These are phyloP conservation scores for Loxodonta africana DNA, from an alignment of 2,113 vertebrate genomes.

Conservation along the genomic window DNA sequence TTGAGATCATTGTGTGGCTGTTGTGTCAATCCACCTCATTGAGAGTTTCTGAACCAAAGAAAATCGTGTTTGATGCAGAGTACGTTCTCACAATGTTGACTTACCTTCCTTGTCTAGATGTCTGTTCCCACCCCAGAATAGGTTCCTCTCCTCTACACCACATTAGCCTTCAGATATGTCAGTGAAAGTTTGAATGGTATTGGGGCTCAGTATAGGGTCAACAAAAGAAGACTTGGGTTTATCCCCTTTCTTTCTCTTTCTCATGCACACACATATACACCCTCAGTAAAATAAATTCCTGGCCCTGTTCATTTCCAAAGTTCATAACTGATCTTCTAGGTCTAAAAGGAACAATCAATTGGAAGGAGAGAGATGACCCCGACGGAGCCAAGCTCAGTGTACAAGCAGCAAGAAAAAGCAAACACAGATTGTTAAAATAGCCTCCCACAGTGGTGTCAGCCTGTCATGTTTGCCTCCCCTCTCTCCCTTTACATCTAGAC, in stretches of 20 bases:
- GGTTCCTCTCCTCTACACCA: not conserved
- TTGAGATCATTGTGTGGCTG: not conserved
- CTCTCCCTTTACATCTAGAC: not conserved
- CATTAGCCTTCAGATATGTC: not conserved
- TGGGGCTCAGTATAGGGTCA: too few species aligned
- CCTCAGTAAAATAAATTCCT: not conserved
- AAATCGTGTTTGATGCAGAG: not conserved
- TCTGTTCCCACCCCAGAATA: accelerated
- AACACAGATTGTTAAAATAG: not conserved
- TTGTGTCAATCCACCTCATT: not conserved
- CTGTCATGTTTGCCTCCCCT: not conserved
- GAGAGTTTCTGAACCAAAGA: not conserved
- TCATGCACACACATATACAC: not conserved
- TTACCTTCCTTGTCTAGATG: not conserved
- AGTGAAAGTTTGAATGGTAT: not conserved
- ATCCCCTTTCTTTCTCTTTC: not conserved
- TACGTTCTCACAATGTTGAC: accelerated
- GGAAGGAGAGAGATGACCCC: not conserved
- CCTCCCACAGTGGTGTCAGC: accelerated
- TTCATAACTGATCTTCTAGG: not conserved
- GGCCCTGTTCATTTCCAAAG: not conserved
- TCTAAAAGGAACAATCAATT: not conserved
- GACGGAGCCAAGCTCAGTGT: not conserved
- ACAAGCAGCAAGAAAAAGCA: not conserved
- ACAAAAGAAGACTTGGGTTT: not conserved